Evolutionary conservation across 2,888 invertebrate genomes (phyloP).

Genomic region (Pterobdella sp.): DNA sequence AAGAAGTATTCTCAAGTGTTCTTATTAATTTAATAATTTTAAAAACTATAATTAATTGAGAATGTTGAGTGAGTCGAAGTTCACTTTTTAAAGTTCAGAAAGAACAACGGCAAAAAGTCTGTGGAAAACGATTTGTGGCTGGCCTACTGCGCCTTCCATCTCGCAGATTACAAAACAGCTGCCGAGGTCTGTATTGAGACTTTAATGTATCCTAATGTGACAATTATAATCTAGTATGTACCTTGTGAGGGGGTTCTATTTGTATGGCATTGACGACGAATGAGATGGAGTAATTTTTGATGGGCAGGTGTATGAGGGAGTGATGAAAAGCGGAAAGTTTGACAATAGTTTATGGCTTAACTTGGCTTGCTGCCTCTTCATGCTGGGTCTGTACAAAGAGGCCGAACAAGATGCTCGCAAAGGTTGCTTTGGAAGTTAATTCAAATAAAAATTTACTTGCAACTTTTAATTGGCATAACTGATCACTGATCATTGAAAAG

Average conservation of each 20-base stretch:
- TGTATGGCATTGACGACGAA: no score
- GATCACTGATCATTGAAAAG: constrained; percentile 39
- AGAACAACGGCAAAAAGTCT: constrained; percentile 54
- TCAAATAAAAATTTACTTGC: neutral
- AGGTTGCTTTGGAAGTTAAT: constrained; percentile 41
- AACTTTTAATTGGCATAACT: neutral
- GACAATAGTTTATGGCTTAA: constrained; percentile 64
- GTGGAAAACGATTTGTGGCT: constrained; percentile 71
- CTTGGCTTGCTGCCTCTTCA: constrained; percentile 88
- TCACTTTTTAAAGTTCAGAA: constrained; percentile 54
- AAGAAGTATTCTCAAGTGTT: no score
- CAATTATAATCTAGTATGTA: neutral
- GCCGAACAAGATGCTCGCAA: constrained; percentile 58
- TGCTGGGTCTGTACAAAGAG: constrained; percentile 74
- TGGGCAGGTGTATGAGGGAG: constrained; percentile 51
- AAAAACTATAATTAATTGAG: neutral
- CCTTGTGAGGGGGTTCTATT: no score
- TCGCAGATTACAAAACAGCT: constrained; percentile 81
- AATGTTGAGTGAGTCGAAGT: neutral
- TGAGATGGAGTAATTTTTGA: neutral
- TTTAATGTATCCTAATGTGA: neutral
- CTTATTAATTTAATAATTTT: neutral
- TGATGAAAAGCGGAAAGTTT: constrained; percentile 55
- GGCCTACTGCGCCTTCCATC: constrained; percentile 88
- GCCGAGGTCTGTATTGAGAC: constrained; percentile 56